These are phyloP conservation scores for Proisotoma minuta DNA, from an alignment of 2,888 invertebrate species.

Conservation along the genomic window DNA sequence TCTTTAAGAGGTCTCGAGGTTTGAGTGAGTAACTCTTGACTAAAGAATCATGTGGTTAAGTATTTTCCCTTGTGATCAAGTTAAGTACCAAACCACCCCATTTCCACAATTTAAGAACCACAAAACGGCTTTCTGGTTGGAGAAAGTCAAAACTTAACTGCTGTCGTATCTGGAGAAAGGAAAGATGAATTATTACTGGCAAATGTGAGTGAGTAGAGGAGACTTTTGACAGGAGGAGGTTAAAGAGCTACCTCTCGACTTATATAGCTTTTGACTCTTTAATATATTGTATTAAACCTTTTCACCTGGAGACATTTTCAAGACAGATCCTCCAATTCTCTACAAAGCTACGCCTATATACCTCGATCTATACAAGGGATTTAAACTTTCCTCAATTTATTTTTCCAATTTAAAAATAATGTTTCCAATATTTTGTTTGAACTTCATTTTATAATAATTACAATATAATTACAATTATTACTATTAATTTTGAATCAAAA, in stretches of 20 bases:
- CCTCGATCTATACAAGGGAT: too few relatives aligned
- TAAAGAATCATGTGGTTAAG: too few relatives aligned
- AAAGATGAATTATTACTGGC: conserved; percentile 13
- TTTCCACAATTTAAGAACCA: not conserved
- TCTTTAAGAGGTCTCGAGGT: not conserved
- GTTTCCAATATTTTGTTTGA: too few relatives aligned
- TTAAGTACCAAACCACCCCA: conserved; percentile 1
- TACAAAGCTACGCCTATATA: too few relatives aligned
- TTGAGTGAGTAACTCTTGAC: not conserved
- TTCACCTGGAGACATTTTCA: not conserved
- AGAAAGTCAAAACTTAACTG: not conserved
- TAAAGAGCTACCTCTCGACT: not conserved
- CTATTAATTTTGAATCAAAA: too few relatives aligned
- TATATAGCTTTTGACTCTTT: not conserved
- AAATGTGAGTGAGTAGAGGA: conserved; percentile 1
- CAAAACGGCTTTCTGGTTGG: not conserved
- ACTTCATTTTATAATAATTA: too few relatives aligned
- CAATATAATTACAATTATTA: too few relatives aligned
- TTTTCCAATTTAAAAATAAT: too few relatives aligned
- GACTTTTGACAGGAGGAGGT: not conserved
- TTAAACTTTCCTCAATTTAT: too few relatives aligned
- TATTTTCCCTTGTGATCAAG: conserved; percentile 11
- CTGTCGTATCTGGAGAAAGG: conserved; percentile 6
- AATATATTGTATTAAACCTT: not conserved
- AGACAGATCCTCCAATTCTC: too few relatives aligned